Evolutionary conservation across 2,888 invertebrate species (phyloP).

Genomic region (Oxytorus armatus): DNA sequence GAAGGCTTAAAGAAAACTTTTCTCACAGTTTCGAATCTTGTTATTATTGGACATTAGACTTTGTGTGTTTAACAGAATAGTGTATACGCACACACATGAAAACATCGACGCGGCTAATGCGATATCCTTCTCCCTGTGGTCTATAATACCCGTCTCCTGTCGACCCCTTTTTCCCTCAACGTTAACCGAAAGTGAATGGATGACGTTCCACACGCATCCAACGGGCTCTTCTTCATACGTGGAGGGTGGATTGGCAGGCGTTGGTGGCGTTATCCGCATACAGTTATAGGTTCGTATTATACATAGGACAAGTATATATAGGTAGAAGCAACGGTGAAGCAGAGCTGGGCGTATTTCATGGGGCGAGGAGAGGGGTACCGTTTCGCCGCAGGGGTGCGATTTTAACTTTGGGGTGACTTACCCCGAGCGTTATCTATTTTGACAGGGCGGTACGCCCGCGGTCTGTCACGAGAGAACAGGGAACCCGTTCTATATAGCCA

Average conservation of each 20-base stretch:
- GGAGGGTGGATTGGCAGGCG: slow-evolving; percentile 53
- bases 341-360: slow-evolving; percentile 63
- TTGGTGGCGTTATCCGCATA: slow-evolving; percentile 39
- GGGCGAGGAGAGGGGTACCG: slow-evolving; percentile 39
- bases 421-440: slow-evolving; percentile 84
- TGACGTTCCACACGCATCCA: slow-evolving; percentile 73
- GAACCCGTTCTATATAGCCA: slow-evolving; percentile 36
- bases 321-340: slow-evolving; percentile 26
- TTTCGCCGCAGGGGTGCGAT: slow-evolving; percentile 77
- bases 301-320: slow-evolving; percentile 43
- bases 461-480: slow-evolving; percentile 77
- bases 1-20: slow-evolving; percentile 2
- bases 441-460: slow-evolving; percentile 83
- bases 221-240: slow-evolving; percentile 28
- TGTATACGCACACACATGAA: slow-evolving; percentile 15
- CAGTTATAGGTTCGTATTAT: slow-evolving; percentile 48
- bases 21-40: slow-evolving; percentile 7
- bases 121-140: slow-evolving; percentile 60
- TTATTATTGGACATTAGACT: slow-evolving; percentile 40
- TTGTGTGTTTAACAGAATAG: slow-evolving; percentile 48
- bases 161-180: slow-evolving; percentile 78
- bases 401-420: slow-evolving; percentile 83
- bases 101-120: slow-evolving; percentile 41
- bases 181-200: slow-evolving; percentile 82
- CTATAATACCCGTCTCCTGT: slow-evolving; percentile 67